Base-by-base conservation (phyloP, 1,140 invertebrate genomes). In the Solen grandis region DNA sequence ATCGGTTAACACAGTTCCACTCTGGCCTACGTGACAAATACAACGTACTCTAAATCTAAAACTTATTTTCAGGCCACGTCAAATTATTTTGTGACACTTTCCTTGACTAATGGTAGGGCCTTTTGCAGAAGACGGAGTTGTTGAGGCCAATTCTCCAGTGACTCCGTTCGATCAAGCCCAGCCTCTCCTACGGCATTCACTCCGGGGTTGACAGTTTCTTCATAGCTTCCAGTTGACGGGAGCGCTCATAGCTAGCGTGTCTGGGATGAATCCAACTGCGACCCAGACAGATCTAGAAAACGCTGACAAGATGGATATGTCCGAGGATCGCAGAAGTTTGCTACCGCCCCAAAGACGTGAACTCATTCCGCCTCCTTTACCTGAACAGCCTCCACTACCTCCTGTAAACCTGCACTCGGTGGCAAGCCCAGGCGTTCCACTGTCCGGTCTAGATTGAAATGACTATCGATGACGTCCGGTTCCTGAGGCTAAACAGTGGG, bases 101-200 rank as follows among this genome's bases (percentile, higher is more conserved):
- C n/a, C n/a, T n/a, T n/a, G n/a, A n/a, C n/a, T n/a, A n/a, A n/a
- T n/a, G n/a, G n/a, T n/a, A n/a, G n/a, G n/a, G n/a, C n/a, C n/a
- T n/a, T n/a, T n/a, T n/a, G n/a, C n/a, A n/a, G n/a, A n/a, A n/a
- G n/a, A n/a, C n/a, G n/a, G n/a, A n/a, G n/a, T n/a, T n/a, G n/a
- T n/a, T n/a, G n/a, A n/a, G n/a, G n/a, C 50, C 8, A 70, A 0
- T 29, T 31, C 3, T 29, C 2, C 27, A 35, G 16, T 16, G 50
- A 52, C 31, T 70, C 38, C 14, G 38, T 69, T n/a, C 68, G 19
- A n/a, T 70, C 68, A 46, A 70, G 33, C 50, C 68, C 68, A 31
- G 36, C 41, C 22, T 70, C 50, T 55, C 68, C 68, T 31, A 70
- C 3, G 1, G 68, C 33, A 1, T 55, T 52, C 4, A 69, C 38